Evolutionary conservation across 2,113 vertebrate genomes (phyloP).

Genomic region (Camelus bactrianus): DNA sequence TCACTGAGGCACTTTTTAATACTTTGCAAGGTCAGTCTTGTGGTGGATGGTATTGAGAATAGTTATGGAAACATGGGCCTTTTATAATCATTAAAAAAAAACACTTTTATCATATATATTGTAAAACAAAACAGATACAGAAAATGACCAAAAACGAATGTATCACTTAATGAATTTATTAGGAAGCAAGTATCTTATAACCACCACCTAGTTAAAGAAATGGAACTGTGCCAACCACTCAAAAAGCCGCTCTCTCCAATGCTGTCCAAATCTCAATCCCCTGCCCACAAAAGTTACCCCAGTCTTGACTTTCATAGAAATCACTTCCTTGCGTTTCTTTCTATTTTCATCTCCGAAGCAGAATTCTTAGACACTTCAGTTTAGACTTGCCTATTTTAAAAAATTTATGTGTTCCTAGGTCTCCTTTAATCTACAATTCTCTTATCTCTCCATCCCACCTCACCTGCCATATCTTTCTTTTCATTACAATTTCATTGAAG

Average conservation of each 20-base stretch:
- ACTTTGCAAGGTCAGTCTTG: neutral
- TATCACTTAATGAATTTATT: neutral
- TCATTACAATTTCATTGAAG: neutral
- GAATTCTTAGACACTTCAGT: neutral
- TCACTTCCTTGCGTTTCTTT: neutral
- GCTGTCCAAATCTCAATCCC: neutral
- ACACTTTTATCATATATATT: neutral
- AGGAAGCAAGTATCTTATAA: neutral
- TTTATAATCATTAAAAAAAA: neutral
- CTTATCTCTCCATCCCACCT: fast-evolving
- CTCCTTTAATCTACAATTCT: neutral
- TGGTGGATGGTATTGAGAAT: neutral
- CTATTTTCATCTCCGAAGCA: neutral
- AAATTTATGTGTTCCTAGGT: neutral
- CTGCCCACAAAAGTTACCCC: neutral
- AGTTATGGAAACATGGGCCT: neutral
- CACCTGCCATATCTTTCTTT: neutral
- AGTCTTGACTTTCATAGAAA: neutral
- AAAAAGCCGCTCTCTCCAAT: neutral
- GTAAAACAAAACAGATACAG: neutral
- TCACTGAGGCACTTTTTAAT: neutral
- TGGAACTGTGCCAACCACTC: neutral
- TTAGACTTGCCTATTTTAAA: neutral
- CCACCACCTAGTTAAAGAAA: neutral
- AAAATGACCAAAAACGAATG: neutral